Base-by-base conservation (phyloP, 2,797 vertebrate genomes). In the Eupleurogrammus muticus region DNA sequence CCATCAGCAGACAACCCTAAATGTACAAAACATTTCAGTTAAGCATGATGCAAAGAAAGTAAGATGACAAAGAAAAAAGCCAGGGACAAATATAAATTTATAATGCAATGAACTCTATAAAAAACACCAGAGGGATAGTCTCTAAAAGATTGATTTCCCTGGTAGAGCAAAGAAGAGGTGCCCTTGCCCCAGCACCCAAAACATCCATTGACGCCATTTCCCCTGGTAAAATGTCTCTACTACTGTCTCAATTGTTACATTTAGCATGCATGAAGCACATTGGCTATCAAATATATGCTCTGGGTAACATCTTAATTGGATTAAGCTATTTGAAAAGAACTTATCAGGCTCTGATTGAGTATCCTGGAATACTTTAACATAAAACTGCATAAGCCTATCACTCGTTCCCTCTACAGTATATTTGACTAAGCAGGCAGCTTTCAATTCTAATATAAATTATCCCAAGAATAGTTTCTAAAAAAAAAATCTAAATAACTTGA, bases 301-400 rank as follows among this genome's bases (percentile, higher is more conserved):
- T 20, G 38, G 66, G 66, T 73, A 35, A 57, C 19, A 65, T 70
- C 65, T 77, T 70, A 89, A 80, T 70, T 75, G 72, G 49, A 84
- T 87, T 79, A 72, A 84, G 61, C 42, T 36, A 47, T 89, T 85
- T 79, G 66, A 74, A 77, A 84, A 67, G 50, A 83, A 72, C 57
- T 59, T 20, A 75, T 77, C 52, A 65, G 47, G 56, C 28, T 19
- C 24, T 85, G 70, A 86, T 80, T 77, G 74, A 82, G 47, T 55
- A 34, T 72, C 61, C 36, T 17, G 55, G 62, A 76, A 77, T 48
- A 58, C 42, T 50, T 66, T 38, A 68, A 54, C 49, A 66, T 63
- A 62, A 74, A 68, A 71, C 46, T 49, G n/a, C 51, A 44, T 36
- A 56, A 74, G 49, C 73, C 52, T 16, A 34, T 50, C 51, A 75